Evolutionary conservation across 2,113 vertebrate species (phyloP), one percentile per base, ranked within the genome.

Genomic region (Oreochromis spilurus): DNA sequence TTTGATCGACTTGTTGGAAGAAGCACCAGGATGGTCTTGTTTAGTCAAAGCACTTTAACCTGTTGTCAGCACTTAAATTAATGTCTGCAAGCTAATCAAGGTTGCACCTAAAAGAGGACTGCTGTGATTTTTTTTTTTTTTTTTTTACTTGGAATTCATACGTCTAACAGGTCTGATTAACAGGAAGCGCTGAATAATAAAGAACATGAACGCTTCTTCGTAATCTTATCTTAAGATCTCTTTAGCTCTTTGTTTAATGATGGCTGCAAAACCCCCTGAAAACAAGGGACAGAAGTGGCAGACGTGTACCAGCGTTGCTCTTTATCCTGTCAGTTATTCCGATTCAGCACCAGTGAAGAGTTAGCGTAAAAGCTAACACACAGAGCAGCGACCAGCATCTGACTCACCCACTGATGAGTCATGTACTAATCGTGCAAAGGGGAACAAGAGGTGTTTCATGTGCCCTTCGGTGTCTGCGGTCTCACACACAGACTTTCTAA

Each of bases 321-420:
- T 57, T 84, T 12, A 84, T 86, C 60, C 6, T 7, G 3, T 0
- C 21, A 14, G 65, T 75, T 77, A 29, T 31, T 77, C 24, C 2
- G 26, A 1, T 29, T 77, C 43, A 19, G 11, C 17, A 12, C 16
- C 24, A 31, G 45, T 34, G 72, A 77, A 0, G 70, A 31, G 40
- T 48, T 48, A 3, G 16, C 1, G 5, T 50, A 48, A 48, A 50
- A 75, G 57, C 57, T 34, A 2, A 2, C 29, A 48, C 45, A 38
- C 19, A 72, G 31, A 26, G 45, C 38, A 13, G 54, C 14, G 4
- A 43, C 34, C 14, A n/a, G 13, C 4, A 1, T 2, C 38, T 81
- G 92, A 90, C 83, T 91, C 89, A 36, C 80, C 6, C 53, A 45
- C 31, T 6, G 91, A 93, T 12, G 92, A 93, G 54, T 94, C 91